These are phyloP conservation scores for Pherbina coryleti DNA, from an alignment of 2,888 invertebrate genomes.

Conservation along the genomic window DNA sequence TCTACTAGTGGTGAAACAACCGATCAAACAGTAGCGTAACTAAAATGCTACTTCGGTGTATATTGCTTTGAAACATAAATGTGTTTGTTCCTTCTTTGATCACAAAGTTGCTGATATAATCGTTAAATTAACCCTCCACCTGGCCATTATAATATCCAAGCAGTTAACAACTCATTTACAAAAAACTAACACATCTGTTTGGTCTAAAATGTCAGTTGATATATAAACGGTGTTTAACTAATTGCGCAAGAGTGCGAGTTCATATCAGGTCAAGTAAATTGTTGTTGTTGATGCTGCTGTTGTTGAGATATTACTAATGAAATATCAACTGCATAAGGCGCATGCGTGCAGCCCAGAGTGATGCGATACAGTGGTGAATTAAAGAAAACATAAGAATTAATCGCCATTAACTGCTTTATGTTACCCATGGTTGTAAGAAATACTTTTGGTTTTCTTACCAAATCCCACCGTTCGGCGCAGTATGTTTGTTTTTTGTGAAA, in stretches of 20 bases:
- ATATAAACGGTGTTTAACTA: slow-evolving; percentile 4
- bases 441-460: neutral
- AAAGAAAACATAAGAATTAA: neutral
- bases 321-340: slow-evolving; percentile 9
- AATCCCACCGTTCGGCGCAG: neutral
- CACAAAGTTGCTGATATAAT: too few relatives aligned
- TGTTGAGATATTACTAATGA: too few relatives aligned
- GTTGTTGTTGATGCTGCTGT: neutral
- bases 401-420: neutral
- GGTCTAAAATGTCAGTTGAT: slow-evolving; percentile 2
- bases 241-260: slow-evolving; percentile 34
- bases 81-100: too few relatives aligned
- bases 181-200: neutral
- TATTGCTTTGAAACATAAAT: too few relatives aligned
- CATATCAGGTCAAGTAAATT: slow-evolving; percentile 24
- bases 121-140: neutral
- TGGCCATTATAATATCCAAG: neutral
- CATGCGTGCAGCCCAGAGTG: slow-evolving; percentile 10
- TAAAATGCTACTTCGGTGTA: too few relatives aligned
- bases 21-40: too few relatives aligned
- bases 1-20: too few relatives aligned
- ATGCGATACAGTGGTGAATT: neutral
- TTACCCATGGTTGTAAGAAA: neutral
- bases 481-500: neutral
- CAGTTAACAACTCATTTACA: neutral